Evolutionary conservation across 2,113 vertebrate species (phyloP).

Genomic region (Raja brachyura): DNA sequence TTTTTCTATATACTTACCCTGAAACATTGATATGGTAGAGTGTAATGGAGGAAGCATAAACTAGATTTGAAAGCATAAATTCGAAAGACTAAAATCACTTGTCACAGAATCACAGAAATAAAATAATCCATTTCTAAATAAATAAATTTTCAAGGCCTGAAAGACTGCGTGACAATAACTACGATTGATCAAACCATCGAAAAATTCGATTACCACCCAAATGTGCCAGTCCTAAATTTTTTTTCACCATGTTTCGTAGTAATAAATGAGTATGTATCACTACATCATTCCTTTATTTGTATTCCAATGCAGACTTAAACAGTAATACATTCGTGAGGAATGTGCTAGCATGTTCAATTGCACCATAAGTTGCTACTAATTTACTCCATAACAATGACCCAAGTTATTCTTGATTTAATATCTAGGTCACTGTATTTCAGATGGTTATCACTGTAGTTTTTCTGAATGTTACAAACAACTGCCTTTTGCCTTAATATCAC

Average conservation of each 20-base stretch:
- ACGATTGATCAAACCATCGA: background rate
- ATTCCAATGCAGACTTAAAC: background rate
- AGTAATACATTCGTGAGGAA: too few relatives aligned
- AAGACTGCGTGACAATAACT: background rate
- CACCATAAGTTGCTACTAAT: background rate
- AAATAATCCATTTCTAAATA: background rate
- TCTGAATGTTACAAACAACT: background rate
- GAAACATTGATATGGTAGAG: background rate
- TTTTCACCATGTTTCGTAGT: too few relatives aligned
- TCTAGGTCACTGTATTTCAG: background rate
- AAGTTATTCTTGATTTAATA: background rate
- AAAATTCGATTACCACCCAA: background rate
- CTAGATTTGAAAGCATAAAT: too few relatives aligned
- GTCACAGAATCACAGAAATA: too few relatives aligned
- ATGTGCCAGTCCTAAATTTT: too few relatives aligned
- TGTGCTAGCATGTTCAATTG: too few relatives aligned
- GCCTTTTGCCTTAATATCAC: background rate
- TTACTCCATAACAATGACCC: background rate
- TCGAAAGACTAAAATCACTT: background rate
- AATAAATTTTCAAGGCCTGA: too few relatives aligned
- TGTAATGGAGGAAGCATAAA: background rate
- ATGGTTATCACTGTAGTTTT: background rate
- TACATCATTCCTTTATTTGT: background rate
- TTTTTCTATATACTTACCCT: background rate
- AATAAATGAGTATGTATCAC: too few relatives aligned